Base-by-base conservation (phyloP, 2,797 vertebrate species). In the Rhinoraja longicauda region DNA sequence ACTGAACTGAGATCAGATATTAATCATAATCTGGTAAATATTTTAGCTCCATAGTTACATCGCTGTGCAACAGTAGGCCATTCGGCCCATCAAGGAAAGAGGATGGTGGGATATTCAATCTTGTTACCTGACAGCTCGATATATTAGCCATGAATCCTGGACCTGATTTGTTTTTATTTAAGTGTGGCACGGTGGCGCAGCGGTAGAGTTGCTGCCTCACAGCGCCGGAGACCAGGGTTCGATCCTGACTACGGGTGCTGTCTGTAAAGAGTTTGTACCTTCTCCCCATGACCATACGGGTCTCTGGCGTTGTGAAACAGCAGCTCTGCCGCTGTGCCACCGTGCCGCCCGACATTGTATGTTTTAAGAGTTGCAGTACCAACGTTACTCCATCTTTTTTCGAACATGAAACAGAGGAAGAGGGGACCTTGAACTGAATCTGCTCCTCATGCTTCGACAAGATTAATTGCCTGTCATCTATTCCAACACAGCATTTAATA, bases 391-490 rank as follows among this genome's bases (percentile, higher is more conserved):
- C 57, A 62, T 17, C 57, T 1, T n/a, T 17, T 13, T 86, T 15
- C 57, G n/a, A 29, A 29, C n/a, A 32, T n/a, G 82, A n/a, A 86
- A 57, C 4, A n/a, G 29, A 32, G 57, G 29, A 86, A 32, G 82
- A 32, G 57, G 57, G 5, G 82, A 86, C 57, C 57, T 86, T 86
- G 29, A 86, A n/a, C 10, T 62, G 82, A 62, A 62, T 62, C 29
- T 15, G 59, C 13, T 86, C 12, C 57, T 62, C 62, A 86, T 62
- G 13, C 57, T n/a, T 86, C 7, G 59, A 62, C 26, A 17, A n/a
- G 82, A 86, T 86, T 86, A 86, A 86, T 86, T 86, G 26, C 59
- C 82, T 86, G 82, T 86, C 82, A 32, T 4, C 5, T 86, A n/a
- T 32, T 62, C 24, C 12, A 86, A 62, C 4, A 21, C 29, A 32